These are phyloP conservation scores for Metopia argyrocephala DNA, from an alignment of 2,888 invertebrate genomes.

Conservation along the genomic window DNA sequence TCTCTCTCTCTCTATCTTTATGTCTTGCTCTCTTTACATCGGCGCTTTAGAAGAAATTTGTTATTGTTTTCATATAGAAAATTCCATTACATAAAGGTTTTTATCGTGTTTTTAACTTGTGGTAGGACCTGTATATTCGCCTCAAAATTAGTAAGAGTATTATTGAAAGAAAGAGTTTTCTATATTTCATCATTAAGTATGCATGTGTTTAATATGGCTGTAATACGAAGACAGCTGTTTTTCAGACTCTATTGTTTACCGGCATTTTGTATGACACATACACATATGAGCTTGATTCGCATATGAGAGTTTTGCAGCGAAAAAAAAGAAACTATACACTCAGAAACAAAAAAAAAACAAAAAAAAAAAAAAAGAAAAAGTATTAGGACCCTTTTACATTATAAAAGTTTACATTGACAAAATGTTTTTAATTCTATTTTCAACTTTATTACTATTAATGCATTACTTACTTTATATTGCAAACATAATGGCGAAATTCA, in stretches of 20 bases:
- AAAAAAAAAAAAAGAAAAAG: too few relatives aligned
- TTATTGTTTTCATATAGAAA: slow-evolving; percentile 32
- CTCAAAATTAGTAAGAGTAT: background rate
- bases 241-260: slow-evolving; percentile 69
- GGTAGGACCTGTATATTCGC: slow-evolving; percentile 70
- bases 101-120: slow-evolving; percentile 68
- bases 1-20: background rate
- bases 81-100: slow-evolving; percentile 58
- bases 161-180: background rate
- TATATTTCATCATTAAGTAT: background rate
- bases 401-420: too few relatives aligned
- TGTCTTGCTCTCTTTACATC: background rate
- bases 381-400: too few relatives aligned
- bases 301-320: background rate
- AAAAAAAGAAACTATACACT: too few relatives aligned
- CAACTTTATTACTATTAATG: too few relatives aligned
- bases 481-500: too few relatives aligned
- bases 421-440: too few relatives aligned
- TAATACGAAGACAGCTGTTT: slow-evolving; percentile 45
- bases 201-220: background rate
- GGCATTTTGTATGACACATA: slow-evolving; percentile 52
- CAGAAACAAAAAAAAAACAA: too few relatives aligned
- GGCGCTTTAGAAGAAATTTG: slow-evolving; percentile 1
- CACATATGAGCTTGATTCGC: slow-evolving; percentile 3
- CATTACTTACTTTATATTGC: too few relatives aligned